Percentiles rank a stretch among this genome's conserved stretches.
Conservation (phyloP, 2,113 vertebrate genomes). For the Otus sunia region DNA sequence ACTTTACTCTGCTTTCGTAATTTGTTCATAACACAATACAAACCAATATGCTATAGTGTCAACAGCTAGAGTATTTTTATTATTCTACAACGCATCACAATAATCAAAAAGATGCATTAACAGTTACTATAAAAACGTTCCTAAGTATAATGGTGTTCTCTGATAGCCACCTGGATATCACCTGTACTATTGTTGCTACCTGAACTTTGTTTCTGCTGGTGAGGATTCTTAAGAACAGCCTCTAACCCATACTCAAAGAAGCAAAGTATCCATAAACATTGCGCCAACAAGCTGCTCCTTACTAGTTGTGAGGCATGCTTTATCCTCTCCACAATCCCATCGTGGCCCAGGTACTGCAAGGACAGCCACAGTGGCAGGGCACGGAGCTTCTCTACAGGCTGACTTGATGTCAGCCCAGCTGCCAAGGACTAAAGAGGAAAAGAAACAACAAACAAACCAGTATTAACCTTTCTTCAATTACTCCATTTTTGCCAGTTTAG, state of each 20-base stretch:
- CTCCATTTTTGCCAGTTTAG: background rate
- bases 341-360: slow-evolving; percentile 90
- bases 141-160: background rate
- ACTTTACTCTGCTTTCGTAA: background rate
- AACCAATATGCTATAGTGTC: background rate
- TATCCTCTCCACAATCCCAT: slow-evolving; percentile 90
- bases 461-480: background rate
- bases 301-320: slow-evolving; percentile 86
- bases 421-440: slow-evolving; percentile 82
- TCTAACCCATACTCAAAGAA: background rate
- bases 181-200: background rate
- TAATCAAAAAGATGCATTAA: background rate
- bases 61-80: background rate
- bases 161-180: background rate
- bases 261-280: background rate
- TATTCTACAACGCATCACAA: background rate
- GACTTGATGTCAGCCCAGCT: slow-evolving; percentile 90
- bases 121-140: background rate
- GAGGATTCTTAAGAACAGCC: background rate
- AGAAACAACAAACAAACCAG: background rate
- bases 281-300: slow-evolving; percentile 41
- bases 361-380: slow-evolving; percentile 95
- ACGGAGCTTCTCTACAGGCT: slow-evolving; percentile 89
- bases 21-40: background rate
- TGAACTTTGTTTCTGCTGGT: background rate